These are phyloP conservation scores for Trididemnum miniatum DNA, from an alignment of 23 tunicate genomes.

Conservation along the genomic window DNA sequence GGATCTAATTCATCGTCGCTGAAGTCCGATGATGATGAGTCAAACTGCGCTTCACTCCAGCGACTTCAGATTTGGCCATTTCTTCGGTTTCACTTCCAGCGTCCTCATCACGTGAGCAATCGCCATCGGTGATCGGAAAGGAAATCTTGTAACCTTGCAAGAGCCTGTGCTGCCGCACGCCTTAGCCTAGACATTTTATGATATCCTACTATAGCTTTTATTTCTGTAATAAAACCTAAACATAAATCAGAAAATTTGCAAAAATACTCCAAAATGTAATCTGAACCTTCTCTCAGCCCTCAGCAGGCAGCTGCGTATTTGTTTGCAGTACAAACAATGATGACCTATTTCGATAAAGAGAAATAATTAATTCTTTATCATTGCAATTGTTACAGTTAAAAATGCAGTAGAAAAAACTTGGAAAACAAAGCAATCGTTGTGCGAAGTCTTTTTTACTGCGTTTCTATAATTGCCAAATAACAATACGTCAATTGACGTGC, in stretches of 20 bases:
- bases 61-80: background rate
- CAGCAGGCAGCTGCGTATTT: conserved; percentile 3
- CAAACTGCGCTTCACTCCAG: background rate
- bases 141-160: background rate
- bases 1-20: background rate
- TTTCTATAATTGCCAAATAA: conserved; percentile 2
- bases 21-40: background rate
- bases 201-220: background rate
- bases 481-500: conserved; percentile 14
- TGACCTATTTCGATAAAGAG: conserved; percentile 20
- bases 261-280: no score
- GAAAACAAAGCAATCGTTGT: no score
- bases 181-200: background rate
- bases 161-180: background rate
- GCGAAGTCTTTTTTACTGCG: background rate
- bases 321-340: conserved; percentile 5
- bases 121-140: no score
- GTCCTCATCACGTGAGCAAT: background rate
- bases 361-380: background rate
- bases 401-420: no score
- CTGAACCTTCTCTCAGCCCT: no score
- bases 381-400: no score
- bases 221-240: no score
- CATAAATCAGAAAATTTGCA: background rate
- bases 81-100: background rate